Conservation (phyloP, 2,888 invertebrate genomes). For the Nomada fucata region DNA sequence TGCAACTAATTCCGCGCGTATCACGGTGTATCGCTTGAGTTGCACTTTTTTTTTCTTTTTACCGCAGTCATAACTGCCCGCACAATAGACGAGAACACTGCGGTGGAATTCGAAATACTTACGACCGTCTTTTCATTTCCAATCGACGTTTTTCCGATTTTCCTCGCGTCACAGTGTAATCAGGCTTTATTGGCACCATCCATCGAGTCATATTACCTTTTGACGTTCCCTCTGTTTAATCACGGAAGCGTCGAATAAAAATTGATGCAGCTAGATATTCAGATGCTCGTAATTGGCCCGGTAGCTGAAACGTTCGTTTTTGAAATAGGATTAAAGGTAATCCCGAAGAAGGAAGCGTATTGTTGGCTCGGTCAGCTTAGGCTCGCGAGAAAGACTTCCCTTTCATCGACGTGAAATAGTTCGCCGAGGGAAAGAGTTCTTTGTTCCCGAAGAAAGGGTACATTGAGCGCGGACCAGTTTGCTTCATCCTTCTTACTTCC, state of each 20-base stretch:
- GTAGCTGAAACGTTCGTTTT: not conserved
- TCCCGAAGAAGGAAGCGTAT: not conserved
- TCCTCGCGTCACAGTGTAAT: constrained; percentile 9
- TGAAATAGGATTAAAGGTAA: not conserved
- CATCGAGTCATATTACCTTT: constrained; percentile 20
- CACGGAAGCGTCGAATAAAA: not conserved
- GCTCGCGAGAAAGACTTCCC: not conserved
- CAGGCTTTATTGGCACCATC: constrained; percentile 10
- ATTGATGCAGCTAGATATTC: not conserved
- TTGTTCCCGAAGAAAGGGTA: not conserved
- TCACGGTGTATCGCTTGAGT: too few species aligned
- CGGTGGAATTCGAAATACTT: not conserved
- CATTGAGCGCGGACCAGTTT: not conserved
- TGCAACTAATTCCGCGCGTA: constrained; percentile 16
- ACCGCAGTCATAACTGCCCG: not conserved
- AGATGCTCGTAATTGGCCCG: not conserved
- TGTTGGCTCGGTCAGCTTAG: not conserved
- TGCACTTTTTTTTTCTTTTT: constrained; percentile 2
- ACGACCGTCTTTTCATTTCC: too few species aligned
- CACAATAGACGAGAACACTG: not conserved
- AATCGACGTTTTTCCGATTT: not conserved
- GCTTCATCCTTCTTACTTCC: not conserved
- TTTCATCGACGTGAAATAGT: not conserved
- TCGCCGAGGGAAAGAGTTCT: not conserved
- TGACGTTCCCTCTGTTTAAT: too few species aligned